Evolutionary conservation across 2,888 invertebrate genomes (phyloP), one percentile per base, ranked within the genome.

Genomic region (Acleris holmiana): DNA sequence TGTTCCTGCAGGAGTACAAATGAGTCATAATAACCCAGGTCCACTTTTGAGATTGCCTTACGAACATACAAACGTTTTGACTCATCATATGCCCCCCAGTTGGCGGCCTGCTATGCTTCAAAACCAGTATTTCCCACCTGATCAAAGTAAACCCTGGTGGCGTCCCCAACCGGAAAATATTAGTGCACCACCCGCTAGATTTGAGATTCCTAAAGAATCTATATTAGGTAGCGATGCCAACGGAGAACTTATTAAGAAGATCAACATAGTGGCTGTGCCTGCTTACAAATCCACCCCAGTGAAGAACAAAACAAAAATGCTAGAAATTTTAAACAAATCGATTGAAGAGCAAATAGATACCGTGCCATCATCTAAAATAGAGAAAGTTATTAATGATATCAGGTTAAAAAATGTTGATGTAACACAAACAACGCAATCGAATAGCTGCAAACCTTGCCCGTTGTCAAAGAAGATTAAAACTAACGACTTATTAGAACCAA

Each of bases 231-330:
- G 55, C n/a, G 58, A 25, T 6, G 54, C 67, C 3, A 19, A 61
- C 40, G 57, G 51, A 17, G 53, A 53, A 44, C 49, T 55, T 17
- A 65, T 60, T 10, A 60, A 60, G n/a, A 65, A 60, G 17, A 65
- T 54, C 40, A 59, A 54, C 49, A 58, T 57, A 18, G 47, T 46
- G 23, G 51, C 47, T 21, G 6, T 19, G 2, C 23, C 21, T 13
- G 10, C 44, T 15, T 44, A 15, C 23, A 8, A 47, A 5, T 25
- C 10, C 18, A 2, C 25, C 17, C 25, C 17, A 10, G 55, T 55
- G 6, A 21, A 35, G 17, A 49, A 65, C 35, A 65, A 65, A 44
- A 49, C 50, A n/a, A 49, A 44, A 44, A 60, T 60, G 60, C 19
- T 65, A 18, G 55, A 41, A 1, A 49, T 53, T n/a, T 23, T 65